phyloP scores from a whole-genome alignment of 2,888 invertebrate species.

The Stegophylla sp. region DNA sequence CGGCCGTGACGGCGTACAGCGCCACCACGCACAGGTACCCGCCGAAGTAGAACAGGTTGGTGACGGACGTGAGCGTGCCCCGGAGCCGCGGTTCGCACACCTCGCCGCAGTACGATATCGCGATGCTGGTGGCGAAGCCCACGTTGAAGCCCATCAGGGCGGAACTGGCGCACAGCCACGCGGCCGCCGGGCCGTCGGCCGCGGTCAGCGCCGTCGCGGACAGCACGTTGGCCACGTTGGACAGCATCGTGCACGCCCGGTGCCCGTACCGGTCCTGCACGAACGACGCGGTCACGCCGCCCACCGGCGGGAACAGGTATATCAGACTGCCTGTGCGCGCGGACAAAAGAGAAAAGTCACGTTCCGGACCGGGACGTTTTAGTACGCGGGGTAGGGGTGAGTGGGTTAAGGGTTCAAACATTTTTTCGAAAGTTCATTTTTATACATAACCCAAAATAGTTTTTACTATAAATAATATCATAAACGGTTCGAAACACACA shows the following conservation, averaged over 20 bases:
- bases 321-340: constrained; percentile 19
- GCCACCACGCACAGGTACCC: constrained; percentile 66
- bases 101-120: constrained; percentile 69
- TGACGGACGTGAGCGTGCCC: constrained; percentile 67
- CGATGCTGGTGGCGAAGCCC: constrained; percentile 12
- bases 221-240: constrained; percentile 1
- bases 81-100: constrained; percentile 69
- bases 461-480: too few relatives aligned
- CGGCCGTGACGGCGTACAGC: constrained; percentile 64
- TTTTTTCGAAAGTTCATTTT: too few relatives aligned
- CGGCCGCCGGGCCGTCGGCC: neutral
- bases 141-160: constrained; percentile 40
- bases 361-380: too few relatives aligned
- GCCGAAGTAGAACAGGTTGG: constrained; percentile 64
- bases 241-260: constrained; percentile 28
- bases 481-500: too few relatives aligned
- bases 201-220: neutral
- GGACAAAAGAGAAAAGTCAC: too few relatives aligned
- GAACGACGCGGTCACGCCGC: constrained; percentile 2
- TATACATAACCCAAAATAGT: too few relatives aligned
- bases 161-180: neutral
- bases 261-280: constrained; percentile 25
- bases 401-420: too few relatives aligned
- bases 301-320: constrained; percentile 28
- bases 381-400: too few relatives aligned